Conservation (phyloP, 2,888 invertebrate species). For the Stomorhina lunata region DNA sequence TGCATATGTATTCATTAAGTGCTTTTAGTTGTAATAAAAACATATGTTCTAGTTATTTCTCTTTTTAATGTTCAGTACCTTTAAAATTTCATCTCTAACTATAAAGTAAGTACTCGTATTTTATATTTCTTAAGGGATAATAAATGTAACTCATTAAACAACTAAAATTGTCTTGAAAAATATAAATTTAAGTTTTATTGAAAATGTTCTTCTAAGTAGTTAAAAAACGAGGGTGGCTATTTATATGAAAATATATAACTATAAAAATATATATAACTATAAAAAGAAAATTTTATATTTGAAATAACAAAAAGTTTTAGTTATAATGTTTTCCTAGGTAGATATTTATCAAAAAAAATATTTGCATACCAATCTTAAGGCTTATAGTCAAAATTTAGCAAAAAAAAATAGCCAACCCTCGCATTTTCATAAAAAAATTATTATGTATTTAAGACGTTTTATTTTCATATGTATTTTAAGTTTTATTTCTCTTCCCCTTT, state of each 20-base stretch:
- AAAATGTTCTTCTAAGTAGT: conserved; percentile 34
- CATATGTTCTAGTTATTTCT: background rate
- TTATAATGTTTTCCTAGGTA: too few species aligned
- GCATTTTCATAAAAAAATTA: too few species aligned
- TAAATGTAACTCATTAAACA: conserved; percentile 57
- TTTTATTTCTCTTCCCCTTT: background rate
- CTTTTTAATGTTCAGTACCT: background rate
- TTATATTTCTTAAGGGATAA: conserved; percentile 15
- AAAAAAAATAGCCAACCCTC: background rate
- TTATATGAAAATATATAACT: too few species aligned
- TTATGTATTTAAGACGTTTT: background rate
- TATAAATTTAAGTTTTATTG: conserved; percentile 54
- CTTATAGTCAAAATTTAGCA: too few species aligned
- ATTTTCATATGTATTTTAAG: conserved; percentile 3
- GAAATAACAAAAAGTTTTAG: too few species aligned
- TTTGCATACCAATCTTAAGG: too few species aligned
- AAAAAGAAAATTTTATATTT: too few species aligned
- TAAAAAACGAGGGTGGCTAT: too few species aligned
- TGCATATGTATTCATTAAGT: too few species aligned
- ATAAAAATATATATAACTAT: too few species aligned
- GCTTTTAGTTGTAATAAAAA: too few species aligned
- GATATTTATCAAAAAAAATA: too few species aligned
- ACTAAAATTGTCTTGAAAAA: conserved; percentile 47
- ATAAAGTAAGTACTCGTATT: background rate
- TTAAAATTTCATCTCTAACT: background rate